Percentiles rank a stretch among this genome's conserved stretches.
phyloP scores from a whole-genome alignment of 2,113 vertebrate species.

The Lethenteron camtschaticum region DNA sequence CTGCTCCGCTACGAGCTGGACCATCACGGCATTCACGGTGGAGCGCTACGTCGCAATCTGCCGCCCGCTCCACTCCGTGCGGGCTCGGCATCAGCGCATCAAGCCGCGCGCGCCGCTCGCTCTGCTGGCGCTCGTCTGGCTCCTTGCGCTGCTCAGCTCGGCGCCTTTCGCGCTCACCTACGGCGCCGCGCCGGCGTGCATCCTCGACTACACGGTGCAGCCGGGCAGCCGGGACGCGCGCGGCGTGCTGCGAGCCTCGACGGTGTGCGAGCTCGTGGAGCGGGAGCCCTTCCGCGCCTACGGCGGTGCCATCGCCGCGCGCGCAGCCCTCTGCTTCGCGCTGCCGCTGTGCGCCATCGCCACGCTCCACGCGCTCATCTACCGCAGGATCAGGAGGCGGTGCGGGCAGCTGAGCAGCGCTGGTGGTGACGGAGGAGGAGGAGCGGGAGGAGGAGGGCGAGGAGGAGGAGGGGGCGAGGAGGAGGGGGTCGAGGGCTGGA shows the following conservation, averaged over 20 bases:
- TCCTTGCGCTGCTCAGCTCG: conserved; percentile 22
- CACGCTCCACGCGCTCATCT: conserved; percentile 27
- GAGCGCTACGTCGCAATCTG: conserved; percentile 34
- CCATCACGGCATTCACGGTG: conserved; percentile 27
- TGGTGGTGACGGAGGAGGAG: too few relatives aligned
- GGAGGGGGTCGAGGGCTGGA: too few relatives aligned
- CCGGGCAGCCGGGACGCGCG: conserved; percentile 21
- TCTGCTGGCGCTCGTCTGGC: conserved; percentile 23
- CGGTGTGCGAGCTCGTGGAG: conserved; percentile 34
- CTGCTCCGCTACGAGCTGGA: conserved; percentile 34
- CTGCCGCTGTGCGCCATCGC: conserved; percentile 25
- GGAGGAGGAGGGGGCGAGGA: too few relatives aligned
- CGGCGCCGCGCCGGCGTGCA: conserved; percentile 23
- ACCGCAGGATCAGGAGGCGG: conserved; percentile 16
- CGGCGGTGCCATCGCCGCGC: conserved; percentile 24
- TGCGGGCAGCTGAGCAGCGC: too few relatives aligned
- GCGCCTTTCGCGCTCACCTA: conserved; percentile 31
- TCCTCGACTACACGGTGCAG: conserved; percentile 27
- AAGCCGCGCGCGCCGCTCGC: conserved; percentile 11
- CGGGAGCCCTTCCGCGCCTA: conserved; percentile 27
- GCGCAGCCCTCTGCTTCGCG: conserved; percentile 26
- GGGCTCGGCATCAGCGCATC: conserved; percentile 21
- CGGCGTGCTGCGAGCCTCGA: conserved; percentile 16
- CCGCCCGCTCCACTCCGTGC: conserved; percentile 35
- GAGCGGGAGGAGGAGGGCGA: too few relatives aligned